Evolutionary conservation across 2,113 vertebrate genomes (phyloP).

Genomic region (Epinephelus cyanopodus): DNA sequence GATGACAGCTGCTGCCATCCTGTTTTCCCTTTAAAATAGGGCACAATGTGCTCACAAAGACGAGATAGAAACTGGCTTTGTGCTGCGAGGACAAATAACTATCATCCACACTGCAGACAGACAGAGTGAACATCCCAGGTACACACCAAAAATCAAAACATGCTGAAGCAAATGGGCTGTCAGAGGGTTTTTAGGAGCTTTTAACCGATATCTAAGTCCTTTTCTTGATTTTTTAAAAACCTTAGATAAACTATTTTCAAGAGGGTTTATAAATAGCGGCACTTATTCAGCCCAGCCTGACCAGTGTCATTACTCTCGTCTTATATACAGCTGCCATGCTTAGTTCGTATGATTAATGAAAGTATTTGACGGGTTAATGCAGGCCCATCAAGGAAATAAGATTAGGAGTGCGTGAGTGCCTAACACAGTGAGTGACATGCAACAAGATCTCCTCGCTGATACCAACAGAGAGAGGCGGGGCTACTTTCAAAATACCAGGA

Average conservation of each 20-base stretch:
- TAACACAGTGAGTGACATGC: conserved; percentile 59
- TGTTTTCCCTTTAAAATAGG: conserved; percentile 50
- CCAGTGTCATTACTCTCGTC: conserved; percentile 5
- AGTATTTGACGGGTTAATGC: conserved; percentile 58
- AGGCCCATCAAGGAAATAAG: conserved; percentile 62
- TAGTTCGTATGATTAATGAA: conserved; percentile 43
- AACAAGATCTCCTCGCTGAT: conserved; percentile 56
- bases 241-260: conserved; percentile 24
- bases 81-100: conserved; percentile 51
- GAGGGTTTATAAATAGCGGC: conserved; percentile 27
- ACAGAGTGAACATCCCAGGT: conserved; percentile 11
- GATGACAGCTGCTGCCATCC: conserved; percentile 58
- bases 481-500: conserved; percentile 37
- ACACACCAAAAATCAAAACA: not conserved
- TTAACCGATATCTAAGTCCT: not conserved
- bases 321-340: conserved; percentile 17
- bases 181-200: conserved; percentile 16
- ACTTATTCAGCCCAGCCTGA: not conserved
- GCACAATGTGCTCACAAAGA: conserved; percentile 39
- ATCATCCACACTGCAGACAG: conserved; percentile 10
- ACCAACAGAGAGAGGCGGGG: conserved; percentile 21
- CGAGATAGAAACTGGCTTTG: conserved; percentile 42
- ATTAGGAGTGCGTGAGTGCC: conserved; percentile 62
- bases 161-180: not conserved
- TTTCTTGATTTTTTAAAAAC: not conserved